phyloP scores from a whole-genome alignment of 2,797 vertebrate species.

The Bovichtus diacanthus region DNA sequence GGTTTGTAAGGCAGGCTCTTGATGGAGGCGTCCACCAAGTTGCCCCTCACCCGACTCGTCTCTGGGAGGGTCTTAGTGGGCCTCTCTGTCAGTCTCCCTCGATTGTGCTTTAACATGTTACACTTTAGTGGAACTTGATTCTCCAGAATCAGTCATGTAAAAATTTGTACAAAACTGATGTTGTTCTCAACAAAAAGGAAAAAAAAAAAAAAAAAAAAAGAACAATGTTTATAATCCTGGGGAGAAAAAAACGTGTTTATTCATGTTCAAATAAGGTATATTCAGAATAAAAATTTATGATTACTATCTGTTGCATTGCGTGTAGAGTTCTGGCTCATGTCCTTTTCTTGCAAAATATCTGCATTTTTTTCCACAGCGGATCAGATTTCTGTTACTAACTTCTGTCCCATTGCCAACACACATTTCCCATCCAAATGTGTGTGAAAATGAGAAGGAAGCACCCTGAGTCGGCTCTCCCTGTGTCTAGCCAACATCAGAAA shows the following conservation, averaged over 20 bases:
- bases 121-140: slow-evolving; percentile 90
- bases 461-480: slow-evolving; percentile 64
- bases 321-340: slow-evolving; percentile 58
- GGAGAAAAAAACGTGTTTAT: slow-evolving; percentile 83
- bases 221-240: slow-evolving; percentile 89
- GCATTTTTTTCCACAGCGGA: slow-evolving; percentile 35
- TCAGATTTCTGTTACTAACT: slow-evolving; percentile 63
- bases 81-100: slow-evolving; percentile 78
- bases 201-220: slow-evolving; percentile 73
- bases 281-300: slow-evolving; percentile 97
- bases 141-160: slow-evolving; percentile 89
- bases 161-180: slow-evolving; percentile 92
- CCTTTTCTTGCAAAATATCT: slow-evolving; percentile 54
- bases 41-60: slow-evolving; percentile 31
- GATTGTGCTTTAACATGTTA: slow-evolving; percentile 88
- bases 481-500: slow-evolving; percentile 67
- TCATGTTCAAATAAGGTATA: slow-evolving; percentile 94
- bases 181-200: slow-evolving; percentile 72
- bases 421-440: slow-evolving; percentile 75
- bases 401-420: slow-evolving; percentile 70
- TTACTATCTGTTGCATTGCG: slow-evolving; percentile 72
- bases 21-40: slow-evolving; percentile 49
- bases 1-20: slow-evolving; percentile 51
- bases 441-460: slow-evolving; percentile 75
- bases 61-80: slow-evolving; percentile 49